These are phyloP conservation scores for Prostheceraeus crozeri DNA, from an alignment of 2,888 invertebrate genomes.

Conservation along the genomic window DNA sequence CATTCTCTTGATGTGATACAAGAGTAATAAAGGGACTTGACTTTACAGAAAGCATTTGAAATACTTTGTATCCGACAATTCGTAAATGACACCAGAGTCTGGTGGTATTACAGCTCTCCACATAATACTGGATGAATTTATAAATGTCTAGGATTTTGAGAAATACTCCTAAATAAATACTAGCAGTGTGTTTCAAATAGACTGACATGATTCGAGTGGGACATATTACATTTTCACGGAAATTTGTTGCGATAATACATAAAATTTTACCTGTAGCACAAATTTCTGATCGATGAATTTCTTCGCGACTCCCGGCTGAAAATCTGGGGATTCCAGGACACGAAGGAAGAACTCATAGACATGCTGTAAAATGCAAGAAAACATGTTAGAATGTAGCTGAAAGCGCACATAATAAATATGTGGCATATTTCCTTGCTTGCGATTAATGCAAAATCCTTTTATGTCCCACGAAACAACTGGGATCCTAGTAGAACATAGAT, in stretches of 20 bases:
- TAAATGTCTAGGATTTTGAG: not conserved
- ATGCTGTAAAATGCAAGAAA: conserved; percentile 47
- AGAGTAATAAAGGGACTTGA: too few relatives aligned
- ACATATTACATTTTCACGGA: too few relatives aligned
- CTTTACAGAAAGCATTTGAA: too few relatives aligned
- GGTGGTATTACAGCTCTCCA: too few relatives aligned
- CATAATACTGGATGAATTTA: too few relatives aligned
- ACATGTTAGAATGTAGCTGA: not conserved
- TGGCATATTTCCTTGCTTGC: too few relatives aligned
- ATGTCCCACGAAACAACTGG: too few relatives aligned
- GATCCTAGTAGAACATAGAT: too few relatives aligned
- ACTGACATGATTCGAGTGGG: not conserved
- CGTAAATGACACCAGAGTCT: too few relatives aligned
- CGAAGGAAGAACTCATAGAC: conserved; percentile 94
- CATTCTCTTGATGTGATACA: too few relatives aligned
- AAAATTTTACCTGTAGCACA: conserved; percentile 69
- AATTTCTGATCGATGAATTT: conserved; percentile 89
- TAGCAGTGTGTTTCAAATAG: not conserved
- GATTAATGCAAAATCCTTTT: too few relatives aligned
- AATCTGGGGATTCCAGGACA: conserved; percentile 92
- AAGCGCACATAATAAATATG: conserved; percentile 23
- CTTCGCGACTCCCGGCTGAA: conserved; percentile 82
- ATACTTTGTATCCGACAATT: too few relatives aligned
- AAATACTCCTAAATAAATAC: not conserved
- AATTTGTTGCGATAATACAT: conserved; percentile 16